Conservation (phyloP, 1,140 invertebrate genomes). For the Temnothorax curvispinosus region DNA sequence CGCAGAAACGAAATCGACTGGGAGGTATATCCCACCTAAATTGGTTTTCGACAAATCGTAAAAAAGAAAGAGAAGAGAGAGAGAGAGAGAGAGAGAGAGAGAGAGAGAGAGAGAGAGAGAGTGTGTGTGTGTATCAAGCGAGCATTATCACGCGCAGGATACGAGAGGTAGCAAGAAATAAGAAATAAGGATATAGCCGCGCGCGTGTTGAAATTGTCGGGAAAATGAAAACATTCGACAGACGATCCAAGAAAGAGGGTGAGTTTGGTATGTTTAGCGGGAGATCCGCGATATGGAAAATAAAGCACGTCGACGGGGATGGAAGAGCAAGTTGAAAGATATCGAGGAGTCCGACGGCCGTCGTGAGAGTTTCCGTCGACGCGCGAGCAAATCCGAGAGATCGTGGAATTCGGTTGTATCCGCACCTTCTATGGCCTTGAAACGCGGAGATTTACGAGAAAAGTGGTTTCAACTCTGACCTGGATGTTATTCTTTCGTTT, state of each 20-base stretch:
- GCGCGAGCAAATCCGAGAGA: conserved; percentile 3
- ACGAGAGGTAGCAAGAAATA: not conserved
- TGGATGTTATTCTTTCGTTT: conserved; percentile 45
- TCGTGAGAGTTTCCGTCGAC: not conserved
- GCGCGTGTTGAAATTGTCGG: not conserved
- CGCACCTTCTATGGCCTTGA: conserved; percentile 23
- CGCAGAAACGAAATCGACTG: not conserved
- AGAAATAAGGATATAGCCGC: not conserved
- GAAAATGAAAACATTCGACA: conserved; percentile 40
- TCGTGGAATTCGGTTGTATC: conserved; percentile 15
- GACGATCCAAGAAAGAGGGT: not conserved
- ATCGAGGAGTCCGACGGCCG: conserved; percentile 20
- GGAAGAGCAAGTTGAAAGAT: not conserved
- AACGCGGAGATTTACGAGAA: conserved; percentile 28
- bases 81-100: not conserved
- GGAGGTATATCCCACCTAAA: conserved; percentile 19
- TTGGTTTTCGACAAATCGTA: conserved; percentile 56
- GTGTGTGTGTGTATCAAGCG: not conserved
- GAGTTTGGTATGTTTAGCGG: not conserved
- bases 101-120: not conserved
- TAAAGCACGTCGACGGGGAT: not conserved
- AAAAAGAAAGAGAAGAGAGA: not conserved
- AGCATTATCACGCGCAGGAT: conserved; percentile 15
- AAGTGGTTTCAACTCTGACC: conserved; percentile 36
- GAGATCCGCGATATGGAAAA: conserved; percentile 4